Evolutionary conservation across 2,797 vertebrate species (phyloP).

Genomic region (Hydrophis major): DNA sequence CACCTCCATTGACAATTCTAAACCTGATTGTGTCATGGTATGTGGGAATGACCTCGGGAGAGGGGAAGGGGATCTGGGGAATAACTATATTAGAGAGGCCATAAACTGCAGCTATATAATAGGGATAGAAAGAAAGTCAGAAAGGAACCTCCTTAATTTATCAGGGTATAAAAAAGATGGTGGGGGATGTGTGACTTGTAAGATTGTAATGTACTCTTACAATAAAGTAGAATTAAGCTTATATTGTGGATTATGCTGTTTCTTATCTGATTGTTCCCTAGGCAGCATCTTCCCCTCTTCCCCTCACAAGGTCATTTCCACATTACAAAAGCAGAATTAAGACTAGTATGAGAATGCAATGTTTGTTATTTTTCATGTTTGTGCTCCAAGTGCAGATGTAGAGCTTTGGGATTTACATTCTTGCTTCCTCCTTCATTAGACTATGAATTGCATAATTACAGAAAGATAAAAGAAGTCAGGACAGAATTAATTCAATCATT

Average conservation of each 20-base stretch:
- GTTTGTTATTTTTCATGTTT: constrained; percentile 8
- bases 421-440: constrained; percentile 15
- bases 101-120: background rate
- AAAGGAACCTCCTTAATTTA: background rate
- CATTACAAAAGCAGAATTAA: background rate
- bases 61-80: background rate
- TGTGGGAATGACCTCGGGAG: background rate
- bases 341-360: background rate
- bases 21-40: background rate
- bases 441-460: background rate
- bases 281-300: background rate
- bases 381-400: constrained; percentile 1
- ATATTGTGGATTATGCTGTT: background rate
- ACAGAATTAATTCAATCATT: constrained; percentile 16
- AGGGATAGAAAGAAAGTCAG: background rate
- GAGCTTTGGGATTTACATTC: constrained; percentile 8
- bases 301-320: background rate
- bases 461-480: constrained; percentile 16
- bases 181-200: background rate
- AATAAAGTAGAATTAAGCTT: background rate
- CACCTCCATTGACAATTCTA: background rate
- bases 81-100: background rate
- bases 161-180: background rate
- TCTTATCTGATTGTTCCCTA: background rate
- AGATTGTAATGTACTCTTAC: background rate